phyloP scores from a whole-genome alignment of 2,113 vertebrate genomes.

The Motacilla tschutschensis region DNA sequence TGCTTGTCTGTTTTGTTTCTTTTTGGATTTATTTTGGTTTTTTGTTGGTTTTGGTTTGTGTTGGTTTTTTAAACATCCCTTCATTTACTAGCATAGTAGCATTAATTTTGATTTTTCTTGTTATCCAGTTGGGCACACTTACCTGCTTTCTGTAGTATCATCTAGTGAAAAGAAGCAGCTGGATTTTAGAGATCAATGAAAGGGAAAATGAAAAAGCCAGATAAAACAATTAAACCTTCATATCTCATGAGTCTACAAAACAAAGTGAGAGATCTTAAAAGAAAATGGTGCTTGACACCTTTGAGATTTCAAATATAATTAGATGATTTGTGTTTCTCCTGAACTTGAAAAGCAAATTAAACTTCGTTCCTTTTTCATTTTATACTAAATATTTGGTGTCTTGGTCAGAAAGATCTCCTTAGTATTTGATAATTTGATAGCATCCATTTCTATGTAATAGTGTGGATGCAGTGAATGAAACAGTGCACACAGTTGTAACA shows the following conservation, averaged over 20 bases:
- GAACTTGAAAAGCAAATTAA: not conserved
- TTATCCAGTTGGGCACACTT: not conserved
- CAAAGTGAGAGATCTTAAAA: not conserved
- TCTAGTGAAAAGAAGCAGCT: not conserved
- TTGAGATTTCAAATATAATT: not conserved
- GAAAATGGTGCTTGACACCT: not conserved
- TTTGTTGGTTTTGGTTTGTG: accelerated
- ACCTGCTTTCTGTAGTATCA: not conserved
- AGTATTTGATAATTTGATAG: not conserved
- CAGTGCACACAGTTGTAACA: not conserved
- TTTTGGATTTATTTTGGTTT: accelerated
- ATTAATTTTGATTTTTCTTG: not conserved
- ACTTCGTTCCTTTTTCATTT: not conserved
- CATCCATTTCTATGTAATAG: not conserved
- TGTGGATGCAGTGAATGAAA: not conserved
- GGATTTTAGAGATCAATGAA: not conserved
- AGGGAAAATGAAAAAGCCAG: not conserved
- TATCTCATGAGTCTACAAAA: not conserved
- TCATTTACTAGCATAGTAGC: not conserved
- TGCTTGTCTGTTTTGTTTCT: not conserved
- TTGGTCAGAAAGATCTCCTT: not conserved
- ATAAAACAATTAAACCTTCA: not conserved
- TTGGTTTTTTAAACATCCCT: not conserved
- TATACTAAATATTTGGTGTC: not conserved
- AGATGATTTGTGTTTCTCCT: not conserved